phyloP scores from a whole-genome alignment of 2,113 vertebrate species.

The Python bivittatus region DNA sequence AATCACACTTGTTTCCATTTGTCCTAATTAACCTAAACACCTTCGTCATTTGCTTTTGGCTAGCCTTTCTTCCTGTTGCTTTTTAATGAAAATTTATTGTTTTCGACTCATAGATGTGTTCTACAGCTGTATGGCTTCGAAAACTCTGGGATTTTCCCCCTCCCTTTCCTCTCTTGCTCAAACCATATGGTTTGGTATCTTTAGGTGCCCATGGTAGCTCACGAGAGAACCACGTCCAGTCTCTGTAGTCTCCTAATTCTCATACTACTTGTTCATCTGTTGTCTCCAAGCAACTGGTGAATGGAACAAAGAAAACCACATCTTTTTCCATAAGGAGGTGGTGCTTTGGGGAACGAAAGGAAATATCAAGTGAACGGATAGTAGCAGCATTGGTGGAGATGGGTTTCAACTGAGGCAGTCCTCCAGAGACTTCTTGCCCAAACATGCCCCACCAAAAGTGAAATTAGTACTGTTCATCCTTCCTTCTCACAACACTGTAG shows the following conservation, averaged over 20 bases:
- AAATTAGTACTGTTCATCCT: not conserved
- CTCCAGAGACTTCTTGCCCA: not conserved
- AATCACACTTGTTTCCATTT: conserved; percentile 59
- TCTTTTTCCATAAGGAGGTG: not conserved
- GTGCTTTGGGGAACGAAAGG: not conserved
- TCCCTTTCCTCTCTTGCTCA: not conserved
- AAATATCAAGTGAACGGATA: not conserved
- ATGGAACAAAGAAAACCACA: not conserved
- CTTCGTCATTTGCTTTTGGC: conserved; percentile 33
- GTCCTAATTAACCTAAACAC: conserved; percentile 58
- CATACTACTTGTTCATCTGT: too few species aligned
- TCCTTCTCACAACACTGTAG: not conserved
- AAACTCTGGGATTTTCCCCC: not conserved
- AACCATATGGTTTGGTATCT: not conserved
- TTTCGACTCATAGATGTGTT: not conserved
- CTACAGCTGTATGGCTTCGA: not conserved
- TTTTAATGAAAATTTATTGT: conserved; percentile 7
- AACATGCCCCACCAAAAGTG: not conserved
- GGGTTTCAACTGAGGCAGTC: not conserved
- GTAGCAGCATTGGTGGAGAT: not conserved
- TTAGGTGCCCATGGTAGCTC: not conserved
- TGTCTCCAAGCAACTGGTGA: not conserved
- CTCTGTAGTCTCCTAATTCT: not conserved
- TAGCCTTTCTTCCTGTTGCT: conserved; percentile 25
- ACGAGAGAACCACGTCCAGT: not conserved